Evolutionary conservation across 2,113 vertebrate genomes (phyloP), one percentile per base, ranked within the genome.

Genomic region (Pituophis catenifer): DNA sequence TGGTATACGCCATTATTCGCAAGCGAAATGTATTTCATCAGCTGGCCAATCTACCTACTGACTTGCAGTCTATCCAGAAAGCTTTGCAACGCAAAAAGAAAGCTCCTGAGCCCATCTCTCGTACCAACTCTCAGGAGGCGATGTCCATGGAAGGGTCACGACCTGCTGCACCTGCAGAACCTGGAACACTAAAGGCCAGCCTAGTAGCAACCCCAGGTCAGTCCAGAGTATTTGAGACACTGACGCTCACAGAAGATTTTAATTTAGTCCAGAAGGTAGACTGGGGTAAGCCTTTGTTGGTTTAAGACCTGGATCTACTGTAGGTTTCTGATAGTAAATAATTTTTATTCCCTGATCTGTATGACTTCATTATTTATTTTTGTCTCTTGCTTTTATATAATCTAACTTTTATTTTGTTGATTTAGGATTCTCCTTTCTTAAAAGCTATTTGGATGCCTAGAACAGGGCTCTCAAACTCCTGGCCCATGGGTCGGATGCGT

Each of bases 1-100:
- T 99, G 96, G 99, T 99, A 24, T 99, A 99, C 0, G 98, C 99
- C 94, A 99, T 99, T 95, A 99, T 99, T 96, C 99, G 99, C 89
- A 99, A 99, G 95, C 98, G 99, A 29, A 98, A 98, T 0, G 98
- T 99, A 48, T 99, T 99, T 97, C 99, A 99, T 95, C 99, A 99
- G 97, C 97, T 99, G 97, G 99, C 99, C 96, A 99, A 99, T 97
- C 95, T 99, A 81, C 98, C 99, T 75, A 98, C 98, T 0, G 99
- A 99, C 94, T 93, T 98, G 0, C 97, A 97, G 17, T 94, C 99
- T 95, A 99, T 99, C 96, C 99, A 99, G 95, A 99, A 99, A 92
- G 99, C 98, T 1, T 97, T 99, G 96, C 99, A 99, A 96, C 98
- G 98, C 93, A 99, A 98, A 95, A 99, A 97, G 96, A 98, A 98